These are phyloP conservation scores for Ctenoplectra terminalis DNA, from an alignment of 1,140 invertebrate genomes.

Conservation along the genomic window DNA sequence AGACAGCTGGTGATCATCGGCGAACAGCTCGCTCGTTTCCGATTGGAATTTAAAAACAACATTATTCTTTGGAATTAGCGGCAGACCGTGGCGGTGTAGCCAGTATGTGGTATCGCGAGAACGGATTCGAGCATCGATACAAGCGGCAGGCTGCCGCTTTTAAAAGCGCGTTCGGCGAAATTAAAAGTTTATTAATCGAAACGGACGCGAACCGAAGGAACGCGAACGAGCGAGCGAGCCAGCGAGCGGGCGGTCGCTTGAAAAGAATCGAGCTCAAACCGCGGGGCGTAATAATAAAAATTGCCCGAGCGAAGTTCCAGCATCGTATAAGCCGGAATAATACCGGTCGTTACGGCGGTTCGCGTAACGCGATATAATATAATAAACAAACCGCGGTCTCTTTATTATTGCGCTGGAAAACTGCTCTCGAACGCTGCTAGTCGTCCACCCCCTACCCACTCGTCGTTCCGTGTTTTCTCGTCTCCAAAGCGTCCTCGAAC, in stretches of 20 bases:
- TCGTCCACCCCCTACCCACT: neutral
- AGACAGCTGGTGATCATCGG: constrained; percentile 57
- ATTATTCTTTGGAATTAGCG: constrained; percentile 70
- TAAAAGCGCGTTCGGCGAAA: constrained; percentile 41
- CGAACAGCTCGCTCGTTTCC: constrained; percentile 46
- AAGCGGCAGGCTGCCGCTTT: constrained; percentile 11
- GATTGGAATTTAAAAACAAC: constrained; percentile 69
- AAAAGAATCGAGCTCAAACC: neutral
- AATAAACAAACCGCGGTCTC: constrained; percentile 35
- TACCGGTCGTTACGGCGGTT: constrained; percentile 24
- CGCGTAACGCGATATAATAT: constrained; percentile 38
- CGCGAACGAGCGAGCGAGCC: neutral
- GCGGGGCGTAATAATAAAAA: constrained; percentile 43
- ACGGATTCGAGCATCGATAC: constrained; percentile 53
- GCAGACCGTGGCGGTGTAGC: constrained; percentile 35
- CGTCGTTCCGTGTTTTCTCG: neutral
- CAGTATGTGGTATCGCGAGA: constrained; percentile 32
- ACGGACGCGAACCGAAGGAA: constrained; percentile 25
- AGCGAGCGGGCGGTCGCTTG: neutral
- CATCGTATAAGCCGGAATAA: constrained; percentile 26
- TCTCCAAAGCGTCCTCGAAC: constrained; percentile 28
- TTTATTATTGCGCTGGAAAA: constrained; percentile 28
- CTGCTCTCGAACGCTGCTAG: neutral
- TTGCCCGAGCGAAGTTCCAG: constrained; percentile 10
- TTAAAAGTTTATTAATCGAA: constrained; percentile 57